Evolutionary conservation across 1,140 invertebrate species (phyloP).

Genomic region (Ostrea edulis): DNA sequence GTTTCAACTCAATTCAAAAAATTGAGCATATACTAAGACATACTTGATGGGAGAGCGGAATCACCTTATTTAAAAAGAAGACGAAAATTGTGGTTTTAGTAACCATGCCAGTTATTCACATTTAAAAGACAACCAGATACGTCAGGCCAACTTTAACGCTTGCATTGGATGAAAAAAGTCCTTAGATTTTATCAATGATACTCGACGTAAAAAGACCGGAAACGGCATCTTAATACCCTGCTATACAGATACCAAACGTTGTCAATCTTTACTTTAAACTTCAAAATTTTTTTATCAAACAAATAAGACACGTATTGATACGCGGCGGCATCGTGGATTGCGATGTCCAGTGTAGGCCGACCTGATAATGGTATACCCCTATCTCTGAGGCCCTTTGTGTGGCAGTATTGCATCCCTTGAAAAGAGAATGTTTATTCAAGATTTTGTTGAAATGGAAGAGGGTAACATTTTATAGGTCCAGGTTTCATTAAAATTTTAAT

Average conservation of each 20-base stretch:
- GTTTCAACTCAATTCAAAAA: too few relatives aligned
- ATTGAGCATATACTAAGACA: too few relatives aligned
- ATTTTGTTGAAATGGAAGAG: conserved; percentile 21
- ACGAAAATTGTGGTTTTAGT: neutral
- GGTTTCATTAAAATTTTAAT: conserved; percentile 32
- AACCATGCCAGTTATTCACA: neutral
- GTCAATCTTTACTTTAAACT: conserved; percentile 24
- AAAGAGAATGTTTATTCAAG: conserved; percentile 18
- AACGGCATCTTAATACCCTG: conserved; percentile 5
- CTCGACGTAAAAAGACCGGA: conserved; percentile 12
- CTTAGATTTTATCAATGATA: conserved; percentile 5
- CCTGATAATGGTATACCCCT: neutral
- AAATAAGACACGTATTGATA: neutral
- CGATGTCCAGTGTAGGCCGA: neutral
- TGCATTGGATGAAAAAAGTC: neutral
- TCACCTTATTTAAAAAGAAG: too few relatives aligned
- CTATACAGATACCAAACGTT: neutral
- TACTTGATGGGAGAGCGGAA: too few relatives aligned
- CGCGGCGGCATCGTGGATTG: neutral
- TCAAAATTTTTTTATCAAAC: conserved; percentile 9
- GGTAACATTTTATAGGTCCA: conserved; percentile 16
- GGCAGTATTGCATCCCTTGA: neutral
- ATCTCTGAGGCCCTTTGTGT: neutral
- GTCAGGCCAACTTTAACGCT: neutral
- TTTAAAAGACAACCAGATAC: neutral